Evolutionary conservation across 1,140 invertebrate species (phyloP).

Genomic region (Euwallacea fornicatus): DNA sequence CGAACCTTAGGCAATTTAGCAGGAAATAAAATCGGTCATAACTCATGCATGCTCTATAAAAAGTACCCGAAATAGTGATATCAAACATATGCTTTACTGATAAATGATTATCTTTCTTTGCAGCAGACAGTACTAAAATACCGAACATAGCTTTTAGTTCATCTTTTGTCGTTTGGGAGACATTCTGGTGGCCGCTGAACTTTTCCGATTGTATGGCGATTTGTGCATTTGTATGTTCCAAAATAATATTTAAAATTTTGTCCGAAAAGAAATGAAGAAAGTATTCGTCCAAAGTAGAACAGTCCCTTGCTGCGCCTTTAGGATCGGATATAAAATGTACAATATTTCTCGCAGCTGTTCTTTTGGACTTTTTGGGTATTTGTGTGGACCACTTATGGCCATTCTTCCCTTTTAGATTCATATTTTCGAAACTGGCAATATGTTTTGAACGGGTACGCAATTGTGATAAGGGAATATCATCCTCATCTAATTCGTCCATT

Average conservation of each 20-base stretch:
- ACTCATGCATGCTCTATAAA: slow-evolving; percentile 47
- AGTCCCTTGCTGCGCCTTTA: background rate
- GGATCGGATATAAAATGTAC: slow-evolving; percentile 17
- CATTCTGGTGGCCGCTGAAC: slow-evolving; percentile 9
- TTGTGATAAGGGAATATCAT: too few species aligned
- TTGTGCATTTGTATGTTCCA: slow-evolving; percentile 16
- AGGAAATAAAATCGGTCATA: slow-evolving; percentile 50
- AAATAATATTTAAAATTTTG: slow-evolving; percentile 14
- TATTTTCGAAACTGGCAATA: background rate
- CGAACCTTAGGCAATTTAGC: slow-evolving; percentile 49
- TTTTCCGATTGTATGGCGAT: slow-evolving; percentile 4
- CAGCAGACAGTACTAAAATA: slow-evolving; percentile 40
- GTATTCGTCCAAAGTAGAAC: background rate
- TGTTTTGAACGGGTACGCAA: background rate
- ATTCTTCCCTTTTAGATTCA: slow-evolving; percentile 20
- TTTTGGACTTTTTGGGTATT: background rate
- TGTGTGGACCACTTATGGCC: slow-evolving; percentile 12
- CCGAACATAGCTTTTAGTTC: slow-evolving; percentile 43
- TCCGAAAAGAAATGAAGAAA: slow-evolving; percentile 11
- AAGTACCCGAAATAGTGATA: slow-evolving; percentile 34
- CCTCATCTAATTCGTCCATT: too few species aligned
- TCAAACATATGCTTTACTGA: slow-evolving; percentile 42
- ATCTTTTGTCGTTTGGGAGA: slow-evolving; percentile 19
- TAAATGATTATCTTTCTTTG: slow-evolving; percentile 46
- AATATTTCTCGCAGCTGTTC: slow-evolving; percentile 9